Evolutionary conservation across 2,113 vertebrate species (phyloP).

Genomic region (Euleptes europaea): DNA sequence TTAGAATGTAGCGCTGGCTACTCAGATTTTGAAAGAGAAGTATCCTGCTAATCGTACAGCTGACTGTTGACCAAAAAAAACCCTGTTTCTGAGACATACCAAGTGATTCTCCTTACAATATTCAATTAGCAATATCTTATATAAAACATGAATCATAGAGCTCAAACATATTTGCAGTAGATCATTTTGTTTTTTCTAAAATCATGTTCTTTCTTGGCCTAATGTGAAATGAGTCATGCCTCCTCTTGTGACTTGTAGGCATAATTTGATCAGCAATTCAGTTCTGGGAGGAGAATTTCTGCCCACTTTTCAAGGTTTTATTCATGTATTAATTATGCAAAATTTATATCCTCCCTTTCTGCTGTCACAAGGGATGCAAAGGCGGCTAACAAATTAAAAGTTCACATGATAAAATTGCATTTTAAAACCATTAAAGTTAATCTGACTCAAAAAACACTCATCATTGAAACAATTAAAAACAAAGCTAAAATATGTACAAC

Average conservation of each 20-base stretch:
- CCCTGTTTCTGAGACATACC: neutral
- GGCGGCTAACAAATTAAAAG: no score
- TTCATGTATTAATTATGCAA: no score
- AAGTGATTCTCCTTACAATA: neutral
- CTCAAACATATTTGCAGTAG: slow-evolving; percentile 7
- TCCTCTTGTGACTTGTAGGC: neutral
- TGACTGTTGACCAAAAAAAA: neutral
- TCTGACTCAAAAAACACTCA: no score
- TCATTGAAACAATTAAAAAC: no score
- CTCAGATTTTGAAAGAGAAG: neutral
- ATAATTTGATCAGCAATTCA: neutral
- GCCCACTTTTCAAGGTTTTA: neutral
- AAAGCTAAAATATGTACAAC: no score
- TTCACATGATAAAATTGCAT: no score
- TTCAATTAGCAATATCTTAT: neutral
- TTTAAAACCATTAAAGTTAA: no score
- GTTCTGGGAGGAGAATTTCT: neutral
- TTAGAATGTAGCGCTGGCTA: neutral
- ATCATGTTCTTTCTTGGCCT: neutral
- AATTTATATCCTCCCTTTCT: no score
- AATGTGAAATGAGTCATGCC: neutral
- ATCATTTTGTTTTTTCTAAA: neutral
- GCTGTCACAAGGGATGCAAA: no score
- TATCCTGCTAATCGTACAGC: neutral
- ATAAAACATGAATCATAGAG: neutral